Base-by-base conservation (phyloP, 2,888 invertebrate species). In the Orthosia gothica region DNA sequence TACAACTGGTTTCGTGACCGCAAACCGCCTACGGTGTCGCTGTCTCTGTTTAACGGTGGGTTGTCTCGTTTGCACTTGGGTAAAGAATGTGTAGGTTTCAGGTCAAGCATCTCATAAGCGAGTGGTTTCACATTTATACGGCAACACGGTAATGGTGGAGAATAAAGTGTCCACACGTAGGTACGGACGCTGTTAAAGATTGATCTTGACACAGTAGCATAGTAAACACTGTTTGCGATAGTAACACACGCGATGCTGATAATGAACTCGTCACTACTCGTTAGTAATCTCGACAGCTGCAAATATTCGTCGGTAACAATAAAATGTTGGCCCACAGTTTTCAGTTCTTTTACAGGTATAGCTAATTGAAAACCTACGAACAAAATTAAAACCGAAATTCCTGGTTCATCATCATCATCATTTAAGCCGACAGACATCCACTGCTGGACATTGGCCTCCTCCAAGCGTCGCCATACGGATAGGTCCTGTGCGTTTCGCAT, bases 1-100 rank as follows among this genome's bases (percentile, higher is more conserved):
- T 86, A 87, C 85, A 93, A 95, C 95, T 93, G 92, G 95, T 95
- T 94, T 93, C 86, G 90, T 92, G 92, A 92, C 93, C 94, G 90
- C 93, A 92, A 90, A 88, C 90, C 90, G 89, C 92, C 89, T 90
- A 89, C 90, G 81, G 54, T 87, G 68, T 71, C 9, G 81, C 77
- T 79, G 77, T 84, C 79, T 89, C 89, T 74, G 85, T 92, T 87
- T 81, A 57, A 76, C 69, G 50, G 74, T 76, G 64, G 73, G 81
- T 70, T 76, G 58, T 90, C 89, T 90, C 89, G 73, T 86, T 94
- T 89, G 70, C 89, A 85, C 92, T 84, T 83, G 67, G 75, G 82
- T 85, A 77, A 85, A 90, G 87, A 92, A 91, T 89, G 91, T 90
- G 90, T 87, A 90, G 88, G 91, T 91, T 94, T 92, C 92, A 93